Conservation (phyloP, 2,113 vertebrate species). For the Amblyopsis rosae region DNA sequence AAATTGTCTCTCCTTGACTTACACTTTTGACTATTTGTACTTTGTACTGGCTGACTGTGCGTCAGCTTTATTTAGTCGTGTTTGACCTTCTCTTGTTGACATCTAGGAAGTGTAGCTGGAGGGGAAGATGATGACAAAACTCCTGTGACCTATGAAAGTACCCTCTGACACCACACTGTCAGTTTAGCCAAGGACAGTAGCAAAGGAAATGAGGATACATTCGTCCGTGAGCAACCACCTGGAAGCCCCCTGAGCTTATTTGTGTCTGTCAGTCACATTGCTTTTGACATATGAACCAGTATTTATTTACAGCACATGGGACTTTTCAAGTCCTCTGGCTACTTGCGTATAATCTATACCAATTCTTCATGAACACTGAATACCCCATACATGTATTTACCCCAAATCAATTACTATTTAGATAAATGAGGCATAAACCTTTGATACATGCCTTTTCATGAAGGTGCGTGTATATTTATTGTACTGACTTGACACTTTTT, state of each 20-base stretch:
- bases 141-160: conserved; percentile 76
- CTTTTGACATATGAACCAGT: conserved; percentile 31
- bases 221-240: conserved; percentile 28
- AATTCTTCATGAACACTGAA: not conserved
- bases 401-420: conserved; percentile 5
- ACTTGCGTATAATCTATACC: conserved; percentile 32
- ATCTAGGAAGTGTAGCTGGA: conserved; percentile 45
- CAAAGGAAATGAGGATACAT: conserved; percentile 2
- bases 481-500: conserved; percentile 3
- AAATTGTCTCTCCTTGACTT: no score
- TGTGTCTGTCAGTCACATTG: not conserved
- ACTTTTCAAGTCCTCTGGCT: conserved; percentile 34
- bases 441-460: conserved; percentile 19
- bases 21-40: not conserved
- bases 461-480: conserved; percentile 5
- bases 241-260: conserved; percentile 28
- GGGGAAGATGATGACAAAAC: conserved; percentile 54
- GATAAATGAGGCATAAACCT: not conserved
- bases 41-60: not conserved
- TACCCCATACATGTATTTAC: not conserved
- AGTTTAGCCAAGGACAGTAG: conserved; percentile 11
- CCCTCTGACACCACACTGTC: conserved; percentile 60
- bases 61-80: not conserved
- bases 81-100: not conserved
- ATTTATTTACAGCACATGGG: conserved; percentile 56